Evolutionary conservation across 2,888 invertebrate genomes (phyloP), one percentile per base, ranked within the genome.

Genomic region (Eristalis pertinax): DNA sequence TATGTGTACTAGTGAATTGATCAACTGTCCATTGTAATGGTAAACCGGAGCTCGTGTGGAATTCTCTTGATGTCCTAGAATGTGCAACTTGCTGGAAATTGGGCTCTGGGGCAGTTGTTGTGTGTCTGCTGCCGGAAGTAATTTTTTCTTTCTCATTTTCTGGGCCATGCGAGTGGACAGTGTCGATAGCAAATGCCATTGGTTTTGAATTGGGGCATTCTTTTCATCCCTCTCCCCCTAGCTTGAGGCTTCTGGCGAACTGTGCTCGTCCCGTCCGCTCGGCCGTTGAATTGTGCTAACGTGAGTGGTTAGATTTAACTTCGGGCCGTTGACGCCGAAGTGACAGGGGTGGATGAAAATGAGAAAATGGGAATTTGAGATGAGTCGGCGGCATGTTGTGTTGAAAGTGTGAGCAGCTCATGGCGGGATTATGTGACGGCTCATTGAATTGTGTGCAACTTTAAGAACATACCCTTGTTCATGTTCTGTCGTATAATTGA

Each of bases 31-130:
- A 73, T 81, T 81, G 85, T 81, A 43, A 69, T 60, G 85, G 64
- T 75, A 79, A 84, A 67, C 67, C 74, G n/a, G 78, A 74, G 73
- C 69, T 74, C 58, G 78, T 60, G 74, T 69, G 73, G 74, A 43
- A 60, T 29, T 24, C 26, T 60, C 26, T 32, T 38, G 38, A 8
- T 13, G n/a, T 11, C 56, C 35, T 32, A 19, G 67, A 29, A 68
- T 50, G 50, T 68, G 29, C 7, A n/a, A 67, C 26, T 67, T 43
- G 19, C 8, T 50, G 19, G 50, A 19, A 50, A 50, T 50, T 19
- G 7, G n/a, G 43, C n/a, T 50, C 43, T n/a, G 7, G 43, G 43
- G 43, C n/a, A 50, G 43, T 15, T 43, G 43, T 0, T 50, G 50
- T 50, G 41, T 41, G 3, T n/a, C n/a, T 15, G 15, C 5, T n/a